phyloP scores from a whole-genome alignment of 2,797 vertebrate genomes.

The Cuniculus paca region DNA sequence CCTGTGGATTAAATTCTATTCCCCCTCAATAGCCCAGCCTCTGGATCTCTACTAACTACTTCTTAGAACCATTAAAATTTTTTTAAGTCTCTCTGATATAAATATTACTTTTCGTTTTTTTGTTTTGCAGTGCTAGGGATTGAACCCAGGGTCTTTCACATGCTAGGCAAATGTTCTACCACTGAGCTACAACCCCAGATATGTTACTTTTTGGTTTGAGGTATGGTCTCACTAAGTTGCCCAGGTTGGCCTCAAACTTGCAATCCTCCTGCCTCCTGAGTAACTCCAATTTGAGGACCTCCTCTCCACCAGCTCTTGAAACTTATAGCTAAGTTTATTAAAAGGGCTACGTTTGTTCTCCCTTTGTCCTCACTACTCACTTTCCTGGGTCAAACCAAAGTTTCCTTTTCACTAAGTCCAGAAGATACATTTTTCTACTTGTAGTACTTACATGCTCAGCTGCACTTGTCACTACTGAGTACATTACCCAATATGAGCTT shows the following conservation, averaged over 20 bases:
- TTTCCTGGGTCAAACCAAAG: background rate
- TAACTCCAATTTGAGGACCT: background rate
- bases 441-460: background rate
- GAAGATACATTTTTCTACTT: conserved; percentile 9
- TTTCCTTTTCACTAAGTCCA: background rate
- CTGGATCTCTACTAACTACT: background rate
- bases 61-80: background rate
- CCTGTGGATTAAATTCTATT: conserved; percentile 6
- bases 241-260: background rate
- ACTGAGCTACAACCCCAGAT: background rate
- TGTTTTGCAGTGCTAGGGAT: background rate
- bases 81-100: background rate
- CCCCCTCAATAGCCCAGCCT: background rate
- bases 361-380: background rate
- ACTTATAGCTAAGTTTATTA: conserved; percentile 12
- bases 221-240: background rate
- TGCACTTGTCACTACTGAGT: background rate
- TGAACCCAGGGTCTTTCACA: background rate
- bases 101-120: background rate
- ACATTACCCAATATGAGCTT: background rate
- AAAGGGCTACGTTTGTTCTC: background rate
- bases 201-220: background rate
- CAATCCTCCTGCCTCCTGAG: background rate
- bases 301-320: background rate
- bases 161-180: background rate